Base-by-base conservation (phyloP, 2,113 vertebrate species). In the Bombycilla garrulus region DNA sequence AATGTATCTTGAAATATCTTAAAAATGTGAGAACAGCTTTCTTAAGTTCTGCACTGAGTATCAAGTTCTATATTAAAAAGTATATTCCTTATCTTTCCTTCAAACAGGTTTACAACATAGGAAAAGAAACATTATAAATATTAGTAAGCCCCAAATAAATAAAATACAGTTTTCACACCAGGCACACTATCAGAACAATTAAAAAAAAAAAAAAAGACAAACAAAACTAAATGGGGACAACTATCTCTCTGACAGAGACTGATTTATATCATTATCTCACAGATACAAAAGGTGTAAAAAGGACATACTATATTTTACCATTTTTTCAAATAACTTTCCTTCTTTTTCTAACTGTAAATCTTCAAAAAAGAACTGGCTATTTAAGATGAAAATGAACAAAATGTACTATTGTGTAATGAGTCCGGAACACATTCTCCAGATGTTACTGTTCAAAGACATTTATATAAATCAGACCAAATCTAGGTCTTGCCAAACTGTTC, bases 391-490 rank as follows among this genome's bases (percentile, higher is more conserved):
- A 95, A 95, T 35, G 82, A 95, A 97, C 95, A 93, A 95, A 90
- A 93, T 83, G 90, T 97, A 93, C 94, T 93, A 38, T 94, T 94
- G 94, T 90, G 88, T 86, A 96, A 96, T 70, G 54, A 96, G 50
- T 65, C 54, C 12, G 54, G 79, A 95, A 95, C 64, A 94, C 19
- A 0, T 88, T 95, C 74, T 94, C 90, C 96, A 96, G 92, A 94
- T 91, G 92, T 96, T 94, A 90, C 78, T 85, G 74, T 88, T 94
- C 88, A 95, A 97, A 96, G 82, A 29, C 82, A 90, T 92, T 96
- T 82, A 66, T 54, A 94, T 86, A 93, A 96, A 95, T 92, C 82
- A 80, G 95, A 92, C 86, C 15, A 88, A 92, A 93, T 25, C 25
- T 58, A 72, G 42, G 77, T 62, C 92, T 86, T 94, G 96, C 93